Conservation (phyloP, 2,888 invertebrate genomes). For the Monochamus alternatus region DNA sequence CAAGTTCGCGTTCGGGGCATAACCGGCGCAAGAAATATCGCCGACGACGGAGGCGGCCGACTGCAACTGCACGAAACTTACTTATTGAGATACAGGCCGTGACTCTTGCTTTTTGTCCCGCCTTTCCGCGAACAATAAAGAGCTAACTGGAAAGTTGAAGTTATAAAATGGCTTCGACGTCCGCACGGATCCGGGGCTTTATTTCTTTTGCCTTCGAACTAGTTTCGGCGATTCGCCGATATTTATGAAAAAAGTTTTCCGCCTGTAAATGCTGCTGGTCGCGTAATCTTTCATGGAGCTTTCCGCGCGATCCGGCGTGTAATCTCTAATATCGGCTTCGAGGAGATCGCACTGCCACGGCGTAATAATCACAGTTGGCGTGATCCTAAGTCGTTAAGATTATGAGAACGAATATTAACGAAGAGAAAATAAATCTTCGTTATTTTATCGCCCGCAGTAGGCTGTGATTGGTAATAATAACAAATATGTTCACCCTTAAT, state of each 20-base stretch:
- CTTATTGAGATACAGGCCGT: slow-evolving; percentile 57
- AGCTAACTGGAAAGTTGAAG: slow-evolving; percentile 52
- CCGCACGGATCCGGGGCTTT: slow-evolving; percentile 30
- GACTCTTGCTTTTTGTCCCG: slow-evolving; percentile 48
- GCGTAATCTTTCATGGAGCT: slow-evolving; percentile 1
- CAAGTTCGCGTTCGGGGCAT: slow-evolving; percentile 36
- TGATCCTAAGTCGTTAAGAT: too few species aligned
- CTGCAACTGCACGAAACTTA: slow-evolving; percentile 55
- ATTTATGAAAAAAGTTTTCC: slow-evolving; percentile 38
- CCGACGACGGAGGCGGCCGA: slow-evolving; percentile 24
- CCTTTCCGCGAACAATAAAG: slow-evolving; percentile 51
- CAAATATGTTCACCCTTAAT: too few species aligned
- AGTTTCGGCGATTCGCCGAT: slow-evolving; percentile 26
- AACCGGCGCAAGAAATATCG: slow-evolving; percentile 48
- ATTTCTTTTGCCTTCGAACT: slow-evolving; percentile 26
- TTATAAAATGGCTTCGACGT: slow-evolving; percentile 44
- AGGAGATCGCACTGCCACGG: too few species aligned
- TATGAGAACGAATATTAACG: too few species aligned
- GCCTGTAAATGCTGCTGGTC: slow-evolving; percentile 15
- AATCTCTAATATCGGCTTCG: too few species aligned
- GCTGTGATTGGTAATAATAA: too few species aligned
- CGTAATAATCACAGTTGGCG: too few species aligned
- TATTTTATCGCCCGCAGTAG: too few species aligned
- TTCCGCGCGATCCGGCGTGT: not conserved
- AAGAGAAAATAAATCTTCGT: too few species aligned